Evolutionary conservation across 2,797 vertebrate genomes (phyloP).

Genomic region (Streptopelia turtur): DNA sequence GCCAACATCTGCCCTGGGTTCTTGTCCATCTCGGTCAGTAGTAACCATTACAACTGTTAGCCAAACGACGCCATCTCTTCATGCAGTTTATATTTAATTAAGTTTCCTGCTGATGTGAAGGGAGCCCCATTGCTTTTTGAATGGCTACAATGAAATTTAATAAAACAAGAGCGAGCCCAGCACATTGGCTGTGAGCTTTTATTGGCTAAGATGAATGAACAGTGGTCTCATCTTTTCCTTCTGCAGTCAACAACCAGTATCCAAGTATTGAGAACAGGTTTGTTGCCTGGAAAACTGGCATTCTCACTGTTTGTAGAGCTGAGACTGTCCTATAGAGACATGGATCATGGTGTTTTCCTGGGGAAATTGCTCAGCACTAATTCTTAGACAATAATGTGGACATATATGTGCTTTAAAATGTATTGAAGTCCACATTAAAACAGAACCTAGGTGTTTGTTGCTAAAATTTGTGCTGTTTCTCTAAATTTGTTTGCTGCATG

Average conservation of each 20-base stretch:
- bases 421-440: not conserved
- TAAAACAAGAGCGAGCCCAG: not conserved
- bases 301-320: not conserved
- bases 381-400: not conserved
- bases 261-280: not conserved
- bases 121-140: not conserved
- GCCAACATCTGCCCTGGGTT: not conserved
- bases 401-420: not conserved
- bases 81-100: not conserved
- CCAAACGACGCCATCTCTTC: not conserved
- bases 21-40: not conserved
- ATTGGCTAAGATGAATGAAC: not conserved
- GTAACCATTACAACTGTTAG: not conserved
- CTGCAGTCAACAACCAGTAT: not conserved
- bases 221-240: not conserved
- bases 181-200: accelerated
- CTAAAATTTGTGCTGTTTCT: not conserved
- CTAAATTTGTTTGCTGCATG: not conserved
- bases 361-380: not conserved
- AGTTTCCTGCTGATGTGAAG: not conserved
- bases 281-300: not conserved
- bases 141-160: not conserved
- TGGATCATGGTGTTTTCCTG: not conserved
- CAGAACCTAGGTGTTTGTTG: not conserved
- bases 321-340: not conserved